Percentiles rank a stretch among this genome's conserved stretches.
These are phyloP conservation scores for Scomber scombrus DNA, from an alignment of 2,113 vertebrate species.

Conservation along the genomic window DNA sequence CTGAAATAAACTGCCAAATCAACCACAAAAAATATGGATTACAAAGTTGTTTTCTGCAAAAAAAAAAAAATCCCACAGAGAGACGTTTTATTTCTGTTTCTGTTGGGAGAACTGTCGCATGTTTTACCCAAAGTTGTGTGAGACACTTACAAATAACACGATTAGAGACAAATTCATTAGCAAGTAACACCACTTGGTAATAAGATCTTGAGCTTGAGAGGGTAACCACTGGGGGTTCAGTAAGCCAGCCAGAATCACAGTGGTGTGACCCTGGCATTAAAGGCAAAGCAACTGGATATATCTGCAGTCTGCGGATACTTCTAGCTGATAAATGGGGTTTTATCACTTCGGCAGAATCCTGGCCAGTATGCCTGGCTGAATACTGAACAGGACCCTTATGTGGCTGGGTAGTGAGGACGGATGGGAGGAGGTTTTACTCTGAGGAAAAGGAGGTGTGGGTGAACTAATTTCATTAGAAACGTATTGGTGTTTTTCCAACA, in stretches of 20 bases:
- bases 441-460: slow-evolving; percentile 29
- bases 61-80: slow-evolving; percentile 37
- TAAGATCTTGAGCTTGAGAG: slow-evolving; percentile 69
- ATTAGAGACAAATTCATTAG: slow-evolving; percentile 74
- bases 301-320: slow-evolving; percentile 57
- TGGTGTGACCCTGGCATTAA: slow-evolving; percentile 62
- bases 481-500: slow-evolving; percentile 15
- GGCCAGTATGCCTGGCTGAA: slow-evolving; percentile 55
- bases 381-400: slow-evolving; percentile 61
- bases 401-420: slow-evolving; percentile 22
- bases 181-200: slow-evolving; percentile 61
- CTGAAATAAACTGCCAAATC: slow-evolving; percentile 62
- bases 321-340: slow-evolving; percentile 70
- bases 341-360: slow-evolving; percentile 58
- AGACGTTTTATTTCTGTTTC: slow-evolving; percentile 26
- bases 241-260: slow-evolving; percentile 60
- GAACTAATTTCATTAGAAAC: slow-evolving; percentile 23
- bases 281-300: slow-evolving; percentile 53
- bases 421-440: slow-evolving; percentile 43
- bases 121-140: slow-evolving; percentile 47
- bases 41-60: slow-evolving; percentile 41
- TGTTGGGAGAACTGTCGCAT: slow-evolving; percentile 35
- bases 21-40: slow-evolving; percentile 63
- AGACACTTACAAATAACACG: slow-evolving; percentile 64
- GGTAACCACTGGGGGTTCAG: slow-evolving; percentile 52